Evolutionary conservation across 1,140 invertebrate species (phyloP), one percentile per base, ranked within the genome.

Genomic region (Periplaneta americana): DNA sequence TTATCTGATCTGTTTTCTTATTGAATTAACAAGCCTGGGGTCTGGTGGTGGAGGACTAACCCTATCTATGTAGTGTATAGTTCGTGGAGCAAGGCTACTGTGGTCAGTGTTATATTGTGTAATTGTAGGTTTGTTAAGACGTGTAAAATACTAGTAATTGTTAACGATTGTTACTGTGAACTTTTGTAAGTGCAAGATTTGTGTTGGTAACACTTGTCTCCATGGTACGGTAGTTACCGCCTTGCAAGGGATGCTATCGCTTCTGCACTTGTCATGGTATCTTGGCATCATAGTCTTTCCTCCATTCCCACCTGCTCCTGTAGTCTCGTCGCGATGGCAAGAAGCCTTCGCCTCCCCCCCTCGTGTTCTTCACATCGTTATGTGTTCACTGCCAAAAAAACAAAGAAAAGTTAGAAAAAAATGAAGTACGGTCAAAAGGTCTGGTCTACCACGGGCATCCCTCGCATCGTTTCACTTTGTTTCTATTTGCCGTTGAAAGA

Each of bases 81-180:
- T 57, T n/a, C 57, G 33, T 33, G n/a, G 82, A 82, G 82, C 82
- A 82, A 82, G 82, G 82, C 79, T 82, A 79, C 82, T 82, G 82
- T 82, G 82, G 82, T 82, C 82, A 76, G 31, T 82, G 81, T 82
- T 82, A 82, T 78, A 78, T 35, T 80, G 79, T 81, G 77, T 82
- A 82, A 81, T 75, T 81, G 81, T 81, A 82, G 82, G 2, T 37
- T 80, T 82, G 79, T 80, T 82, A 82, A 80, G 80, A 82, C 48
- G 32, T 82, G 77, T 82, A 80, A 34, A 81, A 32, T 57, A 80
- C 74, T 80, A 80, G 79, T 80, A 48, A 75, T 82, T 76, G 35
- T 78, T 76, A 76, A 78, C 11, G 74, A 75, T 80, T 80, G 79
- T 82, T 82, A 80, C 78, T 76, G 79, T 80, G 79, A 57, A 77